These are phyloP conservation scores for Graphium colonna DNA, from an alignment of 2,888 invertebrate genomes.

Conservation along the genomic window DNA sequence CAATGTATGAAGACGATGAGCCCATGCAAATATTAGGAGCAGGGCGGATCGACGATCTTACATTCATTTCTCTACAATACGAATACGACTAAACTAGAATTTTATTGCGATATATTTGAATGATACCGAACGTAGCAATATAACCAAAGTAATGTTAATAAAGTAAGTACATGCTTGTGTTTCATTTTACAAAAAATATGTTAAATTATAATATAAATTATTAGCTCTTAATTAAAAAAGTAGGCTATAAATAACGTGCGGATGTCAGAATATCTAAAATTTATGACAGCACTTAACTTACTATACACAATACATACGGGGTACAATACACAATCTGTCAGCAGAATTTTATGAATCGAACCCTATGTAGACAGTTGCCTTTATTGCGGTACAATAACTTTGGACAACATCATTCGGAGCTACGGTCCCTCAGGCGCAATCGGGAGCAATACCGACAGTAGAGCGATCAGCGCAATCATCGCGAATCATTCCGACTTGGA, in stretches of 20 bases:
- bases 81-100: too few species aligned
- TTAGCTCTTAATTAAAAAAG: too few species aligned
- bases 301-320: slow-evolving; percentile 17
- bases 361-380: slow-evolving; percentile 28
- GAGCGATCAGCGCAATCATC: slow-evolving; percentile 56
- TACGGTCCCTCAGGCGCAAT: slow-evolving; percentile 57
- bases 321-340: slow-evolving; percentile 12
- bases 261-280: too few species aligned
- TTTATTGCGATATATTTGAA: too few species aligned
- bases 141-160: too few species aligned
- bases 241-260: too few species aligned
- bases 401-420: slow-evolving; percentile 40
- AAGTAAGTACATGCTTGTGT: too few species aligned
- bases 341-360: slow-evolving; percentile 3
- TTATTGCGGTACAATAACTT: slow-evolving; percentile 37
- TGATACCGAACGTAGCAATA: too few species aligned
- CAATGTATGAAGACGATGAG: slow-evolving; percentile 62
- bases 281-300: background rate
- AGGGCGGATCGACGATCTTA: background rate
- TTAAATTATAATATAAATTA: too few species aligned
- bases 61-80: background rate
- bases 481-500: slow-evolving; percentile 69
- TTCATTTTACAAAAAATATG: too few species aligned
- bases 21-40: slow-evolving; percentile 39
- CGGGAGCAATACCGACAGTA: slow-evolving; percentile 50